Evolutionary conservation across 2,113 vertebrate species (phyloP).

Genomic region (Brachionichthys hirsutus): DNA sequence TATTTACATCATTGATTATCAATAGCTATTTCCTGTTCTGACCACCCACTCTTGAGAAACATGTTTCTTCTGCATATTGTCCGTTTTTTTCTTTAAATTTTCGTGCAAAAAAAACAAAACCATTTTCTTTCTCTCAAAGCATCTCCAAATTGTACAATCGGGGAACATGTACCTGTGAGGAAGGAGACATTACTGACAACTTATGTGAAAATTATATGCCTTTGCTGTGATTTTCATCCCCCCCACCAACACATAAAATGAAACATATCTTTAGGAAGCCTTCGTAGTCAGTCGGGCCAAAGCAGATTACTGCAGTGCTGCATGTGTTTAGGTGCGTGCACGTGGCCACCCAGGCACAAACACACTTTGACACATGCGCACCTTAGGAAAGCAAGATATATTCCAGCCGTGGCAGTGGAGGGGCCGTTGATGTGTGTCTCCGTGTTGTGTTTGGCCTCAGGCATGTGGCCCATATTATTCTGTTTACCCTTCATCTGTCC

Average conservation of each 20-base stretch:
- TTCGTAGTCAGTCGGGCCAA: background rate
- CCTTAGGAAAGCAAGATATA: slow-evolving; percentile 3
- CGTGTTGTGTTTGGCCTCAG: slow-evolving; percentile 14
- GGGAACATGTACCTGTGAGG: too few relatives aligned
- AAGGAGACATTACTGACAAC: too few relatives aligned
- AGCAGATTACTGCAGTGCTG: background rate
- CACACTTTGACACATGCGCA: slow-evolving; percentile 2
- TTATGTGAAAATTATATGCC: too few relatives aligned
- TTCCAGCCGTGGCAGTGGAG: slow-evolving; percentile 24
- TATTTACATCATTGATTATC: too few relatives aligned
- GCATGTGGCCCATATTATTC: slow-evolving; percentile 16
- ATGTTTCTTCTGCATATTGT: too few relatives aligned
- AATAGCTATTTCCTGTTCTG: too few relatives aligned
- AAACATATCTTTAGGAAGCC: background rate
- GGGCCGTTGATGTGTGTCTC: background rate
- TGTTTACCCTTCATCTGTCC: slow-evolving; percentile 44
- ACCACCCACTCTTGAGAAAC: too few relatives aligned
- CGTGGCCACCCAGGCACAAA: slow-evolving; percentile 12
- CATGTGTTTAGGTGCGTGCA: background rate
- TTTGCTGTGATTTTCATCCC: too few relatives aligned
- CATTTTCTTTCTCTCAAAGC: too few relatives aligned
- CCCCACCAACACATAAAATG: background rate
- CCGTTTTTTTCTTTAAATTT: too few relatives aligned
- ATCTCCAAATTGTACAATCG: too few relatives aligned
- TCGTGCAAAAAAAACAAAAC: too few relatives aligned